These are phyloP conservation scores for Drosophila nasuta DNA, from an alignment of 1,140 invertebrate species.

Conservation along the genomic window DNA sequence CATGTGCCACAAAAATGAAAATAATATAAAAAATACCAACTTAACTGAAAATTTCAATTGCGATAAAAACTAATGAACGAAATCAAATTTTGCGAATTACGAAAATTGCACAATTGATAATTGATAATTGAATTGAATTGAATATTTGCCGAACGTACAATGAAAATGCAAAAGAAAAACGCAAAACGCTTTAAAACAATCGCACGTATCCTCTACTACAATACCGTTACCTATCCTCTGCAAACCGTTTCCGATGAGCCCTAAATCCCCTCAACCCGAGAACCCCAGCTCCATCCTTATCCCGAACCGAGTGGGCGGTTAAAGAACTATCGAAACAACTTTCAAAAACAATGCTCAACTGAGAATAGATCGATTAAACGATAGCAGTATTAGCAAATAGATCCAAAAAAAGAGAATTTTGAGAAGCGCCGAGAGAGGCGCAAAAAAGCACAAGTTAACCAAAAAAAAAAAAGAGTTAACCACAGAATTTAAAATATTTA, in stretches of 20 bases:
- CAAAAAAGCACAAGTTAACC: conserved; percentile 3
- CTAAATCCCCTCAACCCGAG: conserved; percentile 51
- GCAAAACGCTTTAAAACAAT: conserved; percentile 85
- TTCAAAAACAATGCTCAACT: conserved; percentile 68
- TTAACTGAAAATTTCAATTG: conserved; percentile 17
- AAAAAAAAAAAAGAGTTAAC: conserved; percentile 14
- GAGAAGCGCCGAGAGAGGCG: conserved; percentile 44
- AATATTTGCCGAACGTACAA: conserved; percentile 63
- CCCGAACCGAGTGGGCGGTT: conserved; percentile 69
- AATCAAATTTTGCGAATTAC: conserved; percentile 41
- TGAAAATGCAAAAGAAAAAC: conserved; percentile 85
- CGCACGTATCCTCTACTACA: conserved; percentile 85
- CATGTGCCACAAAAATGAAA: conserved; percentile 56
- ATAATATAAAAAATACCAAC: conserved; percentile 7
- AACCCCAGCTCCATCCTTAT: conserved; percentile 29
- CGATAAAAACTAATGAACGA: conserved; percentile 32
- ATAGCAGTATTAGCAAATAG: conserved; percentile 4
- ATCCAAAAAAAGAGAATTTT: conserved; percentile 40
- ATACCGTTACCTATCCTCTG: conserved; percentile 84
- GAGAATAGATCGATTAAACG: conserved; percentile 27
- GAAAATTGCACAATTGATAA: conserved; percentile 50
- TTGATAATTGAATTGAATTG: conserved; percentile 33
- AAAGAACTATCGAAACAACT: conserved; percentile 63
- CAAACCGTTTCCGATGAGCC: conserved; percentile 79
- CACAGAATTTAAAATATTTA: conserved; percentile 22